These are phyloP conservation scores for Agelastica alni DNA, from an alignment of 2,888 invertebrate species.

Conservation along the genomic window DNA sequence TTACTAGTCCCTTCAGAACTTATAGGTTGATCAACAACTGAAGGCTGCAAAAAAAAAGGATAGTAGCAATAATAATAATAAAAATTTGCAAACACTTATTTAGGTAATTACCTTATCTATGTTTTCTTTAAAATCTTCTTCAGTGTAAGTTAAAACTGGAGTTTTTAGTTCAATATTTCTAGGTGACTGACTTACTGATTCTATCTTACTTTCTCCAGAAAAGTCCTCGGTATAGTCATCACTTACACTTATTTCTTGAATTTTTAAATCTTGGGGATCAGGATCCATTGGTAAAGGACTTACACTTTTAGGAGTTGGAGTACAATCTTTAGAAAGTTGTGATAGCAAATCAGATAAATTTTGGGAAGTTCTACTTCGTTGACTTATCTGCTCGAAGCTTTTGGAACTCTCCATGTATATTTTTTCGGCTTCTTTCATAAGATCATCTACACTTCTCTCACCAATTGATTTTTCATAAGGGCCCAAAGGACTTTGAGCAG, in stretches of 20 bases:
- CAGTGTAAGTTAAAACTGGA: constrained; percentile 3
- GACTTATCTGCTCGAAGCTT: constrained; percentile 56
- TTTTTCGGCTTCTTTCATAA: constrained; percentile 63
- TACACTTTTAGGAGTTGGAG: constrained; percentile 53
- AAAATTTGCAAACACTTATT: background rate
- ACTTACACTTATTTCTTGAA: constrained; percentile 26
- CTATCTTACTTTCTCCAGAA: constrained; percentile 45
- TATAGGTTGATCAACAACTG: constrained; percentile 10
- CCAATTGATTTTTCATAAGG: constrained; percentile 55
- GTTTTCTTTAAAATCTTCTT: constrained; percentile 17
- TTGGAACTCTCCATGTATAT: constrained; percentile 58
- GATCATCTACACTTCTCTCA: constrained; percentile 63
- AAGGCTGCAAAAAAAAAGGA: constrained; percentile 1
- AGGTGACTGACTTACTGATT: constrained; percentile 28
- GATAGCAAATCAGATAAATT: constrained; percentile 50
- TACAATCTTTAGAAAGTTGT: constrained; percentile 45
- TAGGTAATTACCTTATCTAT: constrained; percentile 1
- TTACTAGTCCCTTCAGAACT: background rate
- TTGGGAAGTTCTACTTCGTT: constrained; percentile 53
- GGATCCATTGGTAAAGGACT: constrained; percentile 52
- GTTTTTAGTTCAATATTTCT: constrained; percentile 12
- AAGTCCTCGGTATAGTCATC: constrained; percentile 52
- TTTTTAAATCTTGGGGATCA: constrained; percentile 25
- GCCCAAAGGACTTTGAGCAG: constrained; percentile 55
- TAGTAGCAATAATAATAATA: background rate